Evolutionary conservation across 2,888 invertebrate species (phyloP).

Genomic region (Cylloceria caligata): DNA sequence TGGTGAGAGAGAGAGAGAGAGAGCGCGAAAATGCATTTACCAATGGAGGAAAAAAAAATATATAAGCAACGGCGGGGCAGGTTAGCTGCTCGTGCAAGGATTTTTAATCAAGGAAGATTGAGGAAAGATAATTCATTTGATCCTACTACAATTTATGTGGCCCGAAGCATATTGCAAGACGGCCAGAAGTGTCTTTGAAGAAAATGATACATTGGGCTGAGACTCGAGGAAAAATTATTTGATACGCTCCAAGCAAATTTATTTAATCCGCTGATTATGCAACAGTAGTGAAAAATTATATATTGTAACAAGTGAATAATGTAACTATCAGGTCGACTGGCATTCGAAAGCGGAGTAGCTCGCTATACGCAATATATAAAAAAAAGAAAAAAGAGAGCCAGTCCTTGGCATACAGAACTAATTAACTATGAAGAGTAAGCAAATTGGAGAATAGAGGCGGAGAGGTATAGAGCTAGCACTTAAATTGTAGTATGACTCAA

Average conservation of each 20-base stretch:
- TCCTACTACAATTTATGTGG: constrained; percentile 34
- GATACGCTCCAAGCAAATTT: too few relatives aligned
- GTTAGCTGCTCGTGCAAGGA: constrained; percentile 28
- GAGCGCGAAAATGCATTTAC: constrained; percentile 48
- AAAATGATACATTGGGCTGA: too few relatives aligned
- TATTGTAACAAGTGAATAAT: too few relatives aligned
- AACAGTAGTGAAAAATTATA: too few relatives aligned
- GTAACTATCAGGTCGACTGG: too few relatives aligned
- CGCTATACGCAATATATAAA: too few relatives aligned
- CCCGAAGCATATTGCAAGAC: not conserved
- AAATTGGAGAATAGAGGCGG: not conserved
- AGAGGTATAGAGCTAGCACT: not conserved
- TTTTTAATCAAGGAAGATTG: constrained; percentile 71
- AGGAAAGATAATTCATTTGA: constrained; percentile 72
- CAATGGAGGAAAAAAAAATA: constrained; percentile 9
- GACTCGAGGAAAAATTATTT: too few relatives aligned
- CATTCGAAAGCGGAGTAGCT: too few relatives aligned
- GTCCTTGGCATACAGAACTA: not conserved
- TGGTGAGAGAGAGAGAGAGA: constrained; percentile 48
- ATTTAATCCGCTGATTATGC: too few relatives aligned
- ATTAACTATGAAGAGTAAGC: not conserved
- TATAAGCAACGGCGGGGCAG: constrained; percentile 1
- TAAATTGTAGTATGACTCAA: constrained; percentile 29
- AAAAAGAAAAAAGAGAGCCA: not conserved
- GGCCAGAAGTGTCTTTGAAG: too few relatives aligned